A percentile compares a stretch with the other conserved stretches of the same genome.
These are phyloP conservation scores for Anastrepha obliqua DNA, from an alignment of 1,140 invertebrate genomes.

Conservation along the genomic window DNA sequence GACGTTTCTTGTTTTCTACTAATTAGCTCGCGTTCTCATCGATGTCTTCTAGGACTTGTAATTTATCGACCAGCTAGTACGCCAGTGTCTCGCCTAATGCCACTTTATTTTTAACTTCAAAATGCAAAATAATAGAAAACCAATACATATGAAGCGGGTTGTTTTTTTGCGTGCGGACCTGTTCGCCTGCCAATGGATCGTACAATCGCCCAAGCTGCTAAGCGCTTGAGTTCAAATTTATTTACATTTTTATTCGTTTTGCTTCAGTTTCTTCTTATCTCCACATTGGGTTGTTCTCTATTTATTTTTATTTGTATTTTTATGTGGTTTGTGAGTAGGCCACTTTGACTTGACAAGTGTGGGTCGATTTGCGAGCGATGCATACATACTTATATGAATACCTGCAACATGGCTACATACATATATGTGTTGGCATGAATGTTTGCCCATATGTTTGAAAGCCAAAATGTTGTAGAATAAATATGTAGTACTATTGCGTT, in stretches of 20 bases:
- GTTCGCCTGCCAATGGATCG: background rate
- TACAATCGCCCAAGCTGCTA: conserved; percentile 12
- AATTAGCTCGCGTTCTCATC: background rate
- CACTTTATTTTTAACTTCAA: too few relatives aligned
- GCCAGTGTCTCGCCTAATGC: too few relatives aligned
- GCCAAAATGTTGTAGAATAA: conserved; percentile 7
- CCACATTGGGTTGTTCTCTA: background rate
- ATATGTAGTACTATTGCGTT: background rate
- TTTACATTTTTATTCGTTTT: conserved; percentile 5
- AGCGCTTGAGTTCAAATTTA: background rate
- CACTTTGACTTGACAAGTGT: conserved; percentile 39
- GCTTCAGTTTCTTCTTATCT: conserved; percentile 32
- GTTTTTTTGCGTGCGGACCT: background rate
- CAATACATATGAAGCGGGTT: background rate
- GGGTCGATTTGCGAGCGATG: background rate
- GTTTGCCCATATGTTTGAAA: too few relatives aligned
- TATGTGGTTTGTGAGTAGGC: background rate
- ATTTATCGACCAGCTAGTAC: background rate
- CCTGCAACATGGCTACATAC: too few relatives aligned
- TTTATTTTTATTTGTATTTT: conserved; percentile 7
- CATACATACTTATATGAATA: too few relatives aligned
- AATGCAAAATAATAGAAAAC: background rate
- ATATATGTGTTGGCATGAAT: background rate
- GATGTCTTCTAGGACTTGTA: background rate
- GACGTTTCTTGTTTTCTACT: background rate